These are phyloP conservation scores for Eriocheir sinensis DNA, from an alignment of 1,140 invertebrate genomes.

Conservation along the genomic window DNA sequence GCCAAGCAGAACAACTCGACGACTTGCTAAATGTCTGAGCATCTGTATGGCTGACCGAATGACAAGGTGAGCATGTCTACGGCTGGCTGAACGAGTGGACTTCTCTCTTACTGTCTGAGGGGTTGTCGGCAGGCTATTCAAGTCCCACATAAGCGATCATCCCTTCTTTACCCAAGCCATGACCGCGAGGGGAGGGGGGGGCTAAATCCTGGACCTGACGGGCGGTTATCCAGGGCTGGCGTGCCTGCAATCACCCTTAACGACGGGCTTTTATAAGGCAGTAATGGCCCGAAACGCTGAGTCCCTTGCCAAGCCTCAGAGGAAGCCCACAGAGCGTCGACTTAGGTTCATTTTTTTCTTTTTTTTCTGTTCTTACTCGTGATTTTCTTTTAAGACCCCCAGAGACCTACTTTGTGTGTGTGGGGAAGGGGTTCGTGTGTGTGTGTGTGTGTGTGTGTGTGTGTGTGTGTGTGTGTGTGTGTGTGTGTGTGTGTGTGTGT, in stretches of 20 bases:
- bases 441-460: background rate
- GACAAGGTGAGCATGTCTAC: too few species aligned
- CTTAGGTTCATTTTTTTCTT: too few species aligned
- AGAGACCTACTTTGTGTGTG: background rate
- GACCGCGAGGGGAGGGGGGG: background rate
- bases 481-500: constrained; percentile 22
- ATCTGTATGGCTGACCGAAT: too few species aligned
- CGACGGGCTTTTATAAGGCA: constrained; percentile 8
- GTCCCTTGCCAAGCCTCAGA: background rate
- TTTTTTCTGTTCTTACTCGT: background rate
- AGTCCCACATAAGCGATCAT: background rate
- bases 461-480: background rate
- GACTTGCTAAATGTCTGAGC: too few species aligned
- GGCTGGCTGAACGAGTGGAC: too few species aligned
- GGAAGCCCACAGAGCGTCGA: background rate
- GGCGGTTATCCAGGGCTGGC: background rate
- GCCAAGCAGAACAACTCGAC: too few species aligned
- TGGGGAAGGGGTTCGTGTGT: background rate
- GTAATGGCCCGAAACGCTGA: background rate
- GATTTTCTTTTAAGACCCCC: background rate
- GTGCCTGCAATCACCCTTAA: constrained; percentile 1
- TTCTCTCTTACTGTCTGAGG: too few species aligned
- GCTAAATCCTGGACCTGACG: background rate
- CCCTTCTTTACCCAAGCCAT: background rate
- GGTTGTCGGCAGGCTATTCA: too few species aligned